Conservation (phyloP, 2,797 vertebrate species). For the Arrhamphus sclerolepis region DNA sequence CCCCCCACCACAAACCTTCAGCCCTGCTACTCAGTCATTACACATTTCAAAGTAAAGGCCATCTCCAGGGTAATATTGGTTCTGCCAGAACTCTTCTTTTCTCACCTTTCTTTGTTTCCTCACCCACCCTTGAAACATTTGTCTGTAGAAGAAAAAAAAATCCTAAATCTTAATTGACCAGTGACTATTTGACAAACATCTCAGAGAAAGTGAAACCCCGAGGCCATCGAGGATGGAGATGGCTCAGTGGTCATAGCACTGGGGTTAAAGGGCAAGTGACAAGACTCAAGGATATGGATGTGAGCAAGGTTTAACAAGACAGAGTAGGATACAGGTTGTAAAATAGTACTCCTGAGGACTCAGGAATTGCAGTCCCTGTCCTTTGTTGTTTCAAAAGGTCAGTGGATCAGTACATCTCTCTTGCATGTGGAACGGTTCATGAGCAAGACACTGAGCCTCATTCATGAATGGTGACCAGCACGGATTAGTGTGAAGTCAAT, state of each 20-base stretch:
- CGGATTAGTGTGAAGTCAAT: no score
- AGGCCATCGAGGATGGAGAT: conserved; percentile 2
- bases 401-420: background rate
- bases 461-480: no score
- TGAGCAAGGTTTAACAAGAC: conserved; percentile 12
- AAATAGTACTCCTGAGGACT: conserved; percentile 1
- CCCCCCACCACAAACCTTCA: no score
- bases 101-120: conserved; percentile 8
- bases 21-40: no score
- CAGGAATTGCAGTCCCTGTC: background rate
- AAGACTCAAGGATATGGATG: conserved; percentile 26
- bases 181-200: no score
- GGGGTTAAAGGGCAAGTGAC: conserved; percentile 19
- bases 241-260: conserved; percentile 21
- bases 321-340: background rate
- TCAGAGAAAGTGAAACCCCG: conserved; percentile 33
- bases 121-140: conserved; percentile 19
- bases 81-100: conserved; percentile 7
- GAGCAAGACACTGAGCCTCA: background rate
- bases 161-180: conserved; percentile 63
- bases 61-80: conserved; percentile 35
- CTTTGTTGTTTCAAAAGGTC: conserved; percentile 16
- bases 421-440: background rate
- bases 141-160: conserved; percentile 54
- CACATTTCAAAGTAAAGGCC: conserved; percentile 44